A percentile compares a stretch with the other conserved stretches of the same genome.
Conservation (phyloP, 2,113 vertebrate genomes). For the Ploceus nigricollis region DNA sequence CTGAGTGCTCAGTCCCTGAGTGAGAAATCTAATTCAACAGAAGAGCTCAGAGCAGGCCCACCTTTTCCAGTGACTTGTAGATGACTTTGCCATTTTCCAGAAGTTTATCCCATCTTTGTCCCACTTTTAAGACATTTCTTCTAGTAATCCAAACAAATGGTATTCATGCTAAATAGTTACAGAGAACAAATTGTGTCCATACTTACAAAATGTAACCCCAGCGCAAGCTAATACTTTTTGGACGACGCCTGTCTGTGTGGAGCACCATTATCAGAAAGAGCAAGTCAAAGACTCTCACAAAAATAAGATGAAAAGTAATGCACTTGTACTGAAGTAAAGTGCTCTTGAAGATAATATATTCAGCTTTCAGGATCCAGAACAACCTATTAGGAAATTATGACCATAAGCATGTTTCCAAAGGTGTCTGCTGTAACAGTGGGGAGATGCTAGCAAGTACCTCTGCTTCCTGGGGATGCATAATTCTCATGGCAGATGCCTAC, state of each 20-base stretch:
- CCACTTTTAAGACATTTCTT: background rate
- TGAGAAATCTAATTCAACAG: background rate
- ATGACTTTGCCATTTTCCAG: background rate
- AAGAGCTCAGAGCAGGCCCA: background rate
- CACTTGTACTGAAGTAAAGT: background rate
- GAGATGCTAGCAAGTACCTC: background rate
- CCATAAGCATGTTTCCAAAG: background rate
- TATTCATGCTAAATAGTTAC: background rate
- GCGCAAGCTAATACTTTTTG: background rate
- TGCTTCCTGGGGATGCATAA: background rate
- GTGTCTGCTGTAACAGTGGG: background rate
- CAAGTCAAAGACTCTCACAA: background rate
- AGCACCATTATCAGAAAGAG: background rate
- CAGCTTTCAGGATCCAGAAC: background rate
- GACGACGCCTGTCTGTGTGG: background rate
- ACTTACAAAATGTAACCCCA: background rate
- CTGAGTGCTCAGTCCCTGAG: background rate
- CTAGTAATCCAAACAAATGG: background rate
- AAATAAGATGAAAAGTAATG: background rate
- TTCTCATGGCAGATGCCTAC: background rate
- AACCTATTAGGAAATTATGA: background rate
- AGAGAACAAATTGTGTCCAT: background rate
- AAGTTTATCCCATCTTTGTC: background rate
- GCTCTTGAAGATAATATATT: background rate
- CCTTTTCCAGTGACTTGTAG: background rate